These are phyloP conservation scores for Grammomys dolichurus DNA, from an alignment of 2,113 vertebrate species.

Conservation along the genomic window DNA sequence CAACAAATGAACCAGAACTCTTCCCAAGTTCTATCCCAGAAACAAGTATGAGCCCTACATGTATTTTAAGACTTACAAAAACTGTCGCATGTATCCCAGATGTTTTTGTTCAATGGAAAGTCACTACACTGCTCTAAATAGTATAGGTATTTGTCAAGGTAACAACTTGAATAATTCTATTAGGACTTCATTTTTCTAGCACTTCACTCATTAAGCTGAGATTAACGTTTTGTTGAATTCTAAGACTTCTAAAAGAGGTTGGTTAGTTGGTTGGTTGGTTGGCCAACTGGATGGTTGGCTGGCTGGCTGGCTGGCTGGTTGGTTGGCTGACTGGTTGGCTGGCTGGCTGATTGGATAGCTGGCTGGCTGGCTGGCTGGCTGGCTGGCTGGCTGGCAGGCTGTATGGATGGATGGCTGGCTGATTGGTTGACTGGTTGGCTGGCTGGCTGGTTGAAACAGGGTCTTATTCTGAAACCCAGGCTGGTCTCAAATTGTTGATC, in stretches of 20 bases:
- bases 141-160: slow-evolving; percentile 30
- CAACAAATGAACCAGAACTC: slow-evolving; percentile 67
- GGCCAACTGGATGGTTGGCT: too few relatives aligned
- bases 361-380: neutral
- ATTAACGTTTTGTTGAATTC: slow-evolving; percentile 36
- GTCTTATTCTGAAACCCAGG: neutral
- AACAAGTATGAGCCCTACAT: slow-evolving; percentile 85
- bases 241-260: neutral
- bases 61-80: neutral
- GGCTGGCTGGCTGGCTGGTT: neutral
- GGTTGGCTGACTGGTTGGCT: neutral
- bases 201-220: slow-evolving; percentile 37
- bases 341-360: neutral
- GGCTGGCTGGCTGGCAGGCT: neutral
- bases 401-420: too few relatives aligned
- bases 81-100: neutral
- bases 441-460: neutral
- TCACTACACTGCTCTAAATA: slow-evolving; percentile 23
- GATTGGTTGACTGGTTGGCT: neutral
- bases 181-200: neutral
- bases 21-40: slow-evolving; percentile 78
- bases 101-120: slow-evolving; percentile 7
- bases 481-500: neutral
- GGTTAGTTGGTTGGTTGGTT: neutral
- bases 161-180: slow-evolving; percentile 23